These are phyloP conservation scores for Exocentrus adspersus DNA, from an alignment of 2,888 invertebrate genomes.

Conservation along the genomic window DNA sequence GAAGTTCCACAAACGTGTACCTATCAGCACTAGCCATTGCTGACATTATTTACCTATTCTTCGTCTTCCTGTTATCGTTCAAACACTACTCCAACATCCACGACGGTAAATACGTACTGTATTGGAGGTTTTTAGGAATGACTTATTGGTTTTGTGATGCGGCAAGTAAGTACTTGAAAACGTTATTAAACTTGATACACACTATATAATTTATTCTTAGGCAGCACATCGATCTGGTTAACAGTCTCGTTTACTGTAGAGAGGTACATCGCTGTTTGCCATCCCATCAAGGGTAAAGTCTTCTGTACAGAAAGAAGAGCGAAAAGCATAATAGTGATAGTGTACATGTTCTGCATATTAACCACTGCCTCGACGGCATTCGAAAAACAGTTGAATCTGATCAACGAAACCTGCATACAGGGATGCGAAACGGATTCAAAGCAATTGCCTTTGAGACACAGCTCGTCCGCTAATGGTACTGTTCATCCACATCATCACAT, in stretches of 20 bases:
- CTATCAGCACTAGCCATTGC: conserved; percentile 77
- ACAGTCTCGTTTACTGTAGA: conserved; percentile 81
- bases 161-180: conserved; percentile 66
- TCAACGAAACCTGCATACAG: conserved; percentile 52
- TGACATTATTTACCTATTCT: conserved; percentile 75
- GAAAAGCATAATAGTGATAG: conserved; percentile 70
- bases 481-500: conserved; percentile 36
- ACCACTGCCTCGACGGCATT: conserved; percentile 74
- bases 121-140: conserved; percentile 71
- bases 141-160: conserved; percentile 74
- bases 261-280: conserved; percentile 79
- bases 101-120: conserved; percentile 65
- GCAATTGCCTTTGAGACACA: conserved; percentile 15
- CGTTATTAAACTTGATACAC: too few relatives aligned
- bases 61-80: conserved; percentile 71
- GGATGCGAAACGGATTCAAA: conserved; percentile 39
- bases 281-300: conserved; percentile 76
- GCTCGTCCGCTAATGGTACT: conserved; percentile 16
- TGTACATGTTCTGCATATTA: conserved; percentile 70
- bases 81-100: conserved; percentile 70
- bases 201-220: conserved; percentile 58
- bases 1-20: conserved; percentile 79
- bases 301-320: conserved; percentile 77
- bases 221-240: conserved; percentile 78
- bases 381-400: conserved; percentile 69